Evolutionary conservation across 2,113 vertebrate species (phyloP).

Genomic region (Cephalopterus ornatus): DNA sequence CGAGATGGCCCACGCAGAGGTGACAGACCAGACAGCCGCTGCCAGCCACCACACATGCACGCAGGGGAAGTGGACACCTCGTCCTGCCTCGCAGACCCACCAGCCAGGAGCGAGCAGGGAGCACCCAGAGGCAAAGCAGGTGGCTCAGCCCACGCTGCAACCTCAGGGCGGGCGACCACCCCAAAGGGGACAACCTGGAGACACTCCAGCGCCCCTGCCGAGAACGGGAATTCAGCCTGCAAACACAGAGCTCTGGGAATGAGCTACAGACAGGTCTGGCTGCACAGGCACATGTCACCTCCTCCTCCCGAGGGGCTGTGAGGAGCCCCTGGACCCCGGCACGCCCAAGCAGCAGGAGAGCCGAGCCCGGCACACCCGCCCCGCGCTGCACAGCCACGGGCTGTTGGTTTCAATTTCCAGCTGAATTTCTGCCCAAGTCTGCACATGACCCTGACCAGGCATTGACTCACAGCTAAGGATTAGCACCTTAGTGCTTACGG

Average conservation of each 20-base stretch:
- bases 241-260: not conserved
- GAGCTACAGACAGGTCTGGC: not conserved
- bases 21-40: not conserved
- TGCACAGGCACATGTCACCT: not conserved
- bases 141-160: not conserved
- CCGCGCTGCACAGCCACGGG: rapidly evolving
- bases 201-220: not conserved
- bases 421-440: not conserved
- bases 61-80: not conserved
- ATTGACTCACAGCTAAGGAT: not conserved
- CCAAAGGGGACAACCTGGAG: not conserved
- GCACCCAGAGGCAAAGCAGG: not conserved
- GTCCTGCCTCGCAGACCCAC: not conserved
- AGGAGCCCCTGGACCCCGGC: not conserved
- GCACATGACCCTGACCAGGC: not conserved
- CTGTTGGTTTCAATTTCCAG: not conserved
- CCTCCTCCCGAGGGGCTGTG: not conserved
- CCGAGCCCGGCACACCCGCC: rapidly evolving
- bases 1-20: not conserved
- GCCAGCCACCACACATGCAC: not conserved
- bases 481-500: not conserved
- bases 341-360: not conserved
- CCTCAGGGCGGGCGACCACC: not conserved
- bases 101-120: too few relatives aligned
- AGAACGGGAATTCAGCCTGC: not conserved